A percentile compares a stretch with the other conserved stretches of the same genome.
phyloP scores from a whole-genome alignment of 2,888 invertebrate genomes.

The Nezara viridula region DNA sequence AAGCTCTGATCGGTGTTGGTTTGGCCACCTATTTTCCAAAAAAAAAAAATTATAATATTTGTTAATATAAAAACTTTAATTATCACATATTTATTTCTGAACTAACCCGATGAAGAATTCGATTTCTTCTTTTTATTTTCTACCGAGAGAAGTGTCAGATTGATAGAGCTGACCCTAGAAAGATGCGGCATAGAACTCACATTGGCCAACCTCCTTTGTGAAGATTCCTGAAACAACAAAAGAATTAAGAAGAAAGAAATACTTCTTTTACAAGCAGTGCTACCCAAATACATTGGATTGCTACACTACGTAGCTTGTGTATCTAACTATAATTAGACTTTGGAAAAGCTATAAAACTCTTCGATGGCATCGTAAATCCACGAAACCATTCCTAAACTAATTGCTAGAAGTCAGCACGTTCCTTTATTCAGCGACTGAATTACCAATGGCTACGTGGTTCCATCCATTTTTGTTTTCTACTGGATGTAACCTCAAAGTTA shows the following conservation, averaged over 20 bases:
- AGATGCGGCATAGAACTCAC: constrained; percentile 85
- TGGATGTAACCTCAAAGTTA: no score
- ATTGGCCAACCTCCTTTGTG: constrained; percentile 78
- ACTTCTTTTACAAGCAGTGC: no score
- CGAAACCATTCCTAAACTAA: no score
- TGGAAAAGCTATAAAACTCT: no score
- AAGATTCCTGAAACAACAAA: constrained; percentile 71
- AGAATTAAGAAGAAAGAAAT: background rate
- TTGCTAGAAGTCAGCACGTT: no score
- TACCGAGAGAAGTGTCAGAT: constrained; percentile 81
- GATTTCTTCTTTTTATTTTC: constrained; percentile 78
- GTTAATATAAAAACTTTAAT: background rate
- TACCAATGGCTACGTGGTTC: no score
- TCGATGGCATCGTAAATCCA: no score
- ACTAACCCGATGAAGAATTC: constrained; percentile 60
- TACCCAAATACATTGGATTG: no score
- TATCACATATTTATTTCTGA: background rate
- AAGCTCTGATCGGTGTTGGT: constrained; percentile 67
- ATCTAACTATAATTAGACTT: no score
- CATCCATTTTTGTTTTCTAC: no score
- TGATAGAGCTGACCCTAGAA: constrained; percentile 87
- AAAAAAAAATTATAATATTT: background rate
- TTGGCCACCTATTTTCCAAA: constrained; percentile 41
- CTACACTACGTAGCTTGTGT: no score
- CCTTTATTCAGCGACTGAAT: no score